Conservation (phyloP, 1,140 invertebrate genomes). For the Streblospio benedicti region DNA sequence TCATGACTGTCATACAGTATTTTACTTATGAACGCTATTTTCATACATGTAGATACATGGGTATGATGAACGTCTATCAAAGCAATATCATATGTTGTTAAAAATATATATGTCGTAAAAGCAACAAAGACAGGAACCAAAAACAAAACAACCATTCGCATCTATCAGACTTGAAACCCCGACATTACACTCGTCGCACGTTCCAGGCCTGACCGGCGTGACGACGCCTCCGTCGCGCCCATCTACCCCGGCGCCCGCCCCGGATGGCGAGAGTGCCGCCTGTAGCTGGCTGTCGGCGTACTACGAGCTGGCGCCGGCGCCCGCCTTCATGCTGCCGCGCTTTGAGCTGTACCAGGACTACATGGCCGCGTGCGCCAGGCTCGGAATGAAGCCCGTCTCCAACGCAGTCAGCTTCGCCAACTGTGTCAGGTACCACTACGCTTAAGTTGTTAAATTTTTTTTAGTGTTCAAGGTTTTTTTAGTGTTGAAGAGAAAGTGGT, state of each 20-base stretch:
- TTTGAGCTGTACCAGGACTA: conserved; percentile 33
- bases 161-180: too few species aligned
- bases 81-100: too few species aligned
- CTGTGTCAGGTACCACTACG: conserved; percentile 38
- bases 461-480: not conserved
- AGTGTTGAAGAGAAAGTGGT: too few species aligned
- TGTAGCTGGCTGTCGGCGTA: conserved; percentile 35
- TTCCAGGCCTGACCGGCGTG: too few species aligned
- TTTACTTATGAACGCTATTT: too few species aligned
- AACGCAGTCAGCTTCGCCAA: conserved; percentile 27
- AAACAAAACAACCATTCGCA: too few species aligned
- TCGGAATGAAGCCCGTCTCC: conserved; percentile 25
- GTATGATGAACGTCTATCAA: too few species aligned
- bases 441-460: not conserved
- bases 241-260: not conserved
- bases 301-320: conserved; percentile 21
- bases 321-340: conserved; percentile 19
- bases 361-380: conserved; percentile 30
- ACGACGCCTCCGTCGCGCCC: not conserved
- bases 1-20: too few species aligned
- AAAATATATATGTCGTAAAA: too few species aligned
- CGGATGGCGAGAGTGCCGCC: conserved; percentile 33
- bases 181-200: too few species aligned
- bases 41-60: too few species aligned
- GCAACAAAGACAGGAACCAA: too few species aligned